Percentiles rank a stretch among this genome's conserved stretches.
Conservation (phyloP, 2,113 vertebrate genomes). For the Phocoena sinus region DNA sequence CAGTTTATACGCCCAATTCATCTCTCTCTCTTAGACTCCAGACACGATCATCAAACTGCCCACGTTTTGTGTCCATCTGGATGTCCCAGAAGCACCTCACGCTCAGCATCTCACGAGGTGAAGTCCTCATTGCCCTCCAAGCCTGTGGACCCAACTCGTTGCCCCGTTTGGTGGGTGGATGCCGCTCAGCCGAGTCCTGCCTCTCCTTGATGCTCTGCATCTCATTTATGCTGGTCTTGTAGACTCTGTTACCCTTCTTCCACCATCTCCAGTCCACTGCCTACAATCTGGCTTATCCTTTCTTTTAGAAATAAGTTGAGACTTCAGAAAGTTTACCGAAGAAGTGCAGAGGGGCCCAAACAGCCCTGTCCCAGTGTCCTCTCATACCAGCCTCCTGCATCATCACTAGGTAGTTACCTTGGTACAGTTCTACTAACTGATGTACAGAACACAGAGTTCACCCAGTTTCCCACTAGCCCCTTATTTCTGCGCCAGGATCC, state of each 20-base stretch:
- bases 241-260: not conserved
- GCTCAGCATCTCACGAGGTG: not conserved
- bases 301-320: not conserved
- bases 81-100: constrained; percentile 29
- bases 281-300: not conserved
- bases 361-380: not conserved
- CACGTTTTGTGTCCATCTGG: constrained; percentile 51
- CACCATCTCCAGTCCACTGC: not conserved
- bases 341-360: not conserved
- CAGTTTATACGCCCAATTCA: constrained; percentile 36
- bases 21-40: not conserved
- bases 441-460: not conserved
- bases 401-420: not conserved
- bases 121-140: not conserved
- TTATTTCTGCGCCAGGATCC: not conserved
- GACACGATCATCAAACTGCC: constrained; percentile 36
- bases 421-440: not conserved
- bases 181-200: rapidly evolving
- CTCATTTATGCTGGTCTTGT: not conserved
- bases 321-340: not conserved
- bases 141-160: not conserved
- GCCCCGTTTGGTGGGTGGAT: not conserved
- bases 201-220: too few species aligned
- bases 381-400: not conserved
- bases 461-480: not conserved